Conservation (phyloP, 2,888 invertebrate species). For the Dryomyza anilis region DNA sequence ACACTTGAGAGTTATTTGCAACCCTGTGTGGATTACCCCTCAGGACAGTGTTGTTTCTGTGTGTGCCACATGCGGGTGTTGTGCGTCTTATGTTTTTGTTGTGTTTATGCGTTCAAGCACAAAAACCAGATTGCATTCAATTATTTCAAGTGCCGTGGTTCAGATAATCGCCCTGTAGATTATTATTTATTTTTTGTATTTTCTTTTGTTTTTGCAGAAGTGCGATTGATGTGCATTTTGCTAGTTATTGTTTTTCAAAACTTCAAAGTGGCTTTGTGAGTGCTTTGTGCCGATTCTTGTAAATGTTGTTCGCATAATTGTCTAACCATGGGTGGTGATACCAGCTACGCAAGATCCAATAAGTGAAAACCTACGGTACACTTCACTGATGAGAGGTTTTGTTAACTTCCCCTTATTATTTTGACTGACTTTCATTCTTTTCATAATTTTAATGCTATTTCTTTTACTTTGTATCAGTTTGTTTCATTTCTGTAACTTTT, state of each 20-base stretch:
- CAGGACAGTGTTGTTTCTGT: background rate
- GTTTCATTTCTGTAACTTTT: too few relatives aligned
- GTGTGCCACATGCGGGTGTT: background rate
- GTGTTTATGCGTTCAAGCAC: slow-evolving; percentile 8
- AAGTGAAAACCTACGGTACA: background rate
- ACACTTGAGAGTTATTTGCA: too few relatives aligned
- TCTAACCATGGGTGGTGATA: background rate
- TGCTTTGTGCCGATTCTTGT: background rate
- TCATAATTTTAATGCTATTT: too few relatives aligned
- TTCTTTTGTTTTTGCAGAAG: background rate
- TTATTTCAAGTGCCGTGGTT: slow-evolving; percentile 17
- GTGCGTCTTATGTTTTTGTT: too few relatives aligned
- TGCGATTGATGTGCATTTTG: slow-evolving; percentile 13
- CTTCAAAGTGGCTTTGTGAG: slow-evolving; percentile 6
- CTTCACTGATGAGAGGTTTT: background rate
- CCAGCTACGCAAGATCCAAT: background rate
- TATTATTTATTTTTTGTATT: slow-evolving; percentile 4
- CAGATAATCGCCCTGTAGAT: slow-evolving; percentile 9
- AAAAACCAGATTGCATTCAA: slow-evolving; percentile 23
- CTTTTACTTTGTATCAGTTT: too few relatives aligned
- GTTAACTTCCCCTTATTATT: background rate
- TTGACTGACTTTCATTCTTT: too few relatives aligned
- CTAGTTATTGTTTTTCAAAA: slow-evolving; percentile 3
- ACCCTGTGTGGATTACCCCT: background rate
- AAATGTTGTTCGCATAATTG: too few relatives aligned